Percentiles rank a stretch among this genome's conserved stretches.
phyloP scores from a whole-genome alignment of 1,140 invertebrate genomes.

The Oncopodura yosiiana region DNA sequence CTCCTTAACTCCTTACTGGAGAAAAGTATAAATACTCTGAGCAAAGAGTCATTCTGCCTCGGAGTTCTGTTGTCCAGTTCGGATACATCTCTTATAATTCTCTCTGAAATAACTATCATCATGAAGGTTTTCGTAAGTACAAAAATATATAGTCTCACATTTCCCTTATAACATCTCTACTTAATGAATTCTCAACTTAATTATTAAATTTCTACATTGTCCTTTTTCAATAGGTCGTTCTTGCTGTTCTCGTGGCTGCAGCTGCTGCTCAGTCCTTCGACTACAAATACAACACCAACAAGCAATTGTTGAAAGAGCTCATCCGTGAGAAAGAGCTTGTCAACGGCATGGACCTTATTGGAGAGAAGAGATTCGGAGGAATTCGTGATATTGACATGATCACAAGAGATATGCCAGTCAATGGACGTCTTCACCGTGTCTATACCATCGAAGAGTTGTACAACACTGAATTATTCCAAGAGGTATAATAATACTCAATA shows the following conservation, averaged over 20 bases:
- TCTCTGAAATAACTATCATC: no score
- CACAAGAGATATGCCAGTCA: not conserved
- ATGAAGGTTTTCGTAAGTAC: conserved; percentile 27
- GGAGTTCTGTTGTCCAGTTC: no score
- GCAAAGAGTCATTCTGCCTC: no score
- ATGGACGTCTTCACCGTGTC: not conserved
- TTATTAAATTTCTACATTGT: not conserved
- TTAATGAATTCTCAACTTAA: no score
- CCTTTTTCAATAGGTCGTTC: conserved; percentile 11
- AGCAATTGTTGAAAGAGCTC: not conserved
- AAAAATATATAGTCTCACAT: not conserved
- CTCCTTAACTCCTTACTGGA: no score
- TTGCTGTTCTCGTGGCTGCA: conserved; percentile 17
- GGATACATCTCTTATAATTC: no score
- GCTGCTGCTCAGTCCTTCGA: conserved; percentile 20
- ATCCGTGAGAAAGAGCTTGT: not conserved
- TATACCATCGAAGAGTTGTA: conserved; percentile 18
- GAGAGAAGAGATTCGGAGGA: not conserved
- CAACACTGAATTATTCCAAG: conserved; percentile 19
- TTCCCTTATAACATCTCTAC: not conserved
- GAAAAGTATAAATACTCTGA: no score
- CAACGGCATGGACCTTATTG: not conserved
- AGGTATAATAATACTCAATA: no score
- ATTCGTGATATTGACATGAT: not conserved
- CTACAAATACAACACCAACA: not conserved